Base-by-base conservation (phyloP, 2,888 invertebrate genomes). In the Pterostichus madidus region DNA sequence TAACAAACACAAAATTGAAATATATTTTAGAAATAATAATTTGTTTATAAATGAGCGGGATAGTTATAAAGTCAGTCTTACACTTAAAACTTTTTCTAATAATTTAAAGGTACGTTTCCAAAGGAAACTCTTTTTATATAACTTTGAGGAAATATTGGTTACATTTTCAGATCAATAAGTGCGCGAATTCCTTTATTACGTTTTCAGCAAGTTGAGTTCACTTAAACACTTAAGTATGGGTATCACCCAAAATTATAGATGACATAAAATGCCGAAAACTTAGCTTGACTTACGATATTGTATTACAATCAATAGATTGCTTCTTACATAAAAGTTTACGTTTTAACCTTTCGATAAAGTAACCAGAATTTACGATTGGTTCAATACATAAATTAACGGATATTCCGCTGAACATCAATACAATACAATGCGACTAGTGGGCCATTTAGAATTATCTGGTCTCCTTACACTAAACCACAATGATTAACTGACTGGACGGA, bases 381-480 rank as follows among this genome's bases (percentile, higher is more conserved):
- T 59, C 78, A 46, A 61, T 78, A 78, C 46, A 79, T 61, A 61
- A 79, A 79, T 79, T 79, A 61, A 61, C 46, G 61, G 61, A 61
- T 79, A 77, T 59, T 46, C 61, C 13, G 46, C 64, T n/a, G 64
- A 39, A 61, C 59, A 77, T 56, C 39, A 44, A 59, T 44, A 59
- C 56, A 61, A 46, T 49, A 79, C 79, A 79, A 79, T 64, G 46
- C 59, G 78, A 59, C 56, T 31, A 46, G 68, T 79, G 49, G 59
- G 49, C 35, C 80, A 49, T 32, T 68, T 68, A 10, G 52, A 52
- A 39, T 64, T 80, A 76, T 76, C 53, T 53, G 31, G 5, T 8
- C 11, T 44, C 15, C 44, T 71, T 44, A 17, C 44, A 10, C 11
- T 71, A 71, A 71, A 71, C 68, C 44, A 17, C 44, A 71, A 71